Evolutionary conservation across 2,113 vertebrate genomes (phyloP).

Genomic region (Carassius gibelio): DNA sequence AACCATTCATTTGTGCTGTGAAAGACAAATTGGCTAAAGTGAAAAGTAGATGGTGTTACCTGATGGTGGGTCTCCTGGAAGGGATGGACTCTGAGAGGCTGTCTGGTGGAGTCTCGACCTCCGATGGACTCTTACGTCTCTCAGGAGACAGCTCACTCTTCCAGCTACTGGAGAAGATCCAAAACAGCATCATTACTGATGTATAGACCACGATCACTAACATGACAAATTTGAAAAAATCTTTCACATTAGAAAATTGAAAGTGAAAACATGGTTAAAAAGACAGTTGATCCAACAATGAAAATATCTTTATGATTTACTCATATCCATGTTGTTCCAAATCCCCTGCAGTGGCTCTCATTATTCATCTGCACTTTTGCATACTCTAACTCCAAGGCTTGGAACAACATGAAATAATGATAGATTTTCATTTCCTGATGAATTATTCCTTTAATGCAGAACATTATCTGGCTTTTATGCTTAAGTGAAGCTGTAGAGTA

Average conservation of each 20-base stretch:
- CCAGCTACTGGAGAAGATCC: slow-evolving; percentile 66
- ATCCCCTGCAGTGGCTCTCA: not conserved
- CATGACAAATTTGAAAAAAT: not conserved
- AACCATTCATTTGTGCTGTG: not conserved
- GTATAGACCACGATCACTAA: not conserved
- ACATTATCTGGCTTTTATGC: not conserved
- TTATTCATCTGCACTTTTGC: not conserved
- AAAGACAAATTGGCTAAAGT: not conserved
- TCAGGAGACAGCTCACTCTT: slow-evolving; percentile 71
- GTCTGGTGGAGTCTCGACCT: slow-evolving; percentile 72
- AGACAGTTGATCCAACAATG: not conserved
- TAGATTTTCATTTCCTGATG: not conserved
- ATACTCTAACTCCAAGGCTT: not conserved
- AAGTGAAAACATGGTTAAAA: not conserved
- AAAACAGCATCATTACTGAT: not conserved
- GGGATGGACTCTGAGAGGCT: slow-evolving; percentile 81
- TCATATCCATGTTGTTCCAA: not conserved
- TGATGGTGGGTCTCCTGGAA: slow-evolving; percentile 78
- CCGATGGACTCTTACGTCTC: slow-evolving; percentile 65
- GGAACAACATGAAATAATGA: not conserved
- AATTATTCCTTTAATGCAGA: not conserved
- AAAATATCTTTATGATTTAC: not conserved
- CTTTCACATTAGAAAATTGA: not conserved
- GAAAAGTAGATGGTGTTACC: slow-evolving; percentile 68
- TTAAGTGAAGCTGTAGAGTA: not conserved